Conservation (phyloP, 2,113 vertebrate genomes). For the Spheniscus mendiculus region DNA sequence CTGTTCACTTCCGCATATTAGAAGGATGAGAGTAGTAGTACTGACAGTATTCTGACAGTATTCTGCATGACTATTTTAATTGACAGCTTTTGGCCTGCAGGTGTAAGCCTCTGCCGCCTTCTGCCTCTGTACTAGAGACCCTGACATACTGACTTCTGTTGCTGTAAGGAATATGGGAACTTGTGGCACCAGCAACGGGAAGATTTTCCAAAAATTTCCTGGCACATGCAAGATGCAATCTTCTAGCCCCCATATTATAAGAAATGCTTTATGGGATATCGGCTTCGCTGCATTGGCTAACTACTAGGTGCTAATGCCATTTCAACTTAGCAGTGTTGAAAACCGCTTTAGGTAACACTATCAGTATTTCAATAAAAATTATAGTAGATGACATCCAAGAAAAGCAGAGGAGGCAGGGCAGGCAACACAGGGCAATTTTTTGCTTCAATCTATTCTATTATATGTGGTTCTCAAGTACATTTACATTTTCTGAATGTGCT, state of each 20-base stretch:
- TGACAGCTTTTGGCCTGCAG: neutral
- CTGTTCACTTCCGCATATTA: neutral
- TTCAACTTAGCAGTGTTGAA: constrained; percentile 4
- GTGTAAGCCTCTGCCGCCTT: neutral
- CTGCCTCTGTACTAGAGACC: neutral
- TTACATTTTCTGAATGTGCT: neutral
- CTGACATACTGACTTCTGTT: neutral
- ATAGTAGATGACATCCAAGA: neutral
- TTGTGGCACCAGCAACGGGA: neutral
- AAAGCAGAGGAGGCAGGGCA: neutral
- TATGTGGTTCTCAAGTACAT: neutral
- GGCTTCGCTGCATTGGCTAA: neutral
- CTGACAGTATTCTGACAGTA: neutral
- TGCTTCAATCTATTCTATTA: neutral
- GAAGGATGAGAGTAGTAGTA: neutral
- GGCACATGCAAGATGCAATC: neutral
- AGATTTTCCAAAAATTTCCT: constrained; percentile 38
- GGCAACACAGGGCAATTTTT: neutral
- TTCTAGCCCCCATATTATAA: neutral
- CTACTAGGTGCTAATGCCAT: neutral
- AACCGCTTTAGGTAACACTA: neutral
- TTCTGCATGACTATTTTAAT: neutral
- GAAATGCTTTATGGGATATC: neutral
- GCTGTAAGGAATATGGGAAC: neutral
- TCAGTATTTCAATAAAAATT: constrained; percentile 11